These are phyloP conservation scores for Petrocephalus schoutedeni DNA, from an alignment of 2,797 vertebrate genomes.

Conservation along the genomic window DNA sequence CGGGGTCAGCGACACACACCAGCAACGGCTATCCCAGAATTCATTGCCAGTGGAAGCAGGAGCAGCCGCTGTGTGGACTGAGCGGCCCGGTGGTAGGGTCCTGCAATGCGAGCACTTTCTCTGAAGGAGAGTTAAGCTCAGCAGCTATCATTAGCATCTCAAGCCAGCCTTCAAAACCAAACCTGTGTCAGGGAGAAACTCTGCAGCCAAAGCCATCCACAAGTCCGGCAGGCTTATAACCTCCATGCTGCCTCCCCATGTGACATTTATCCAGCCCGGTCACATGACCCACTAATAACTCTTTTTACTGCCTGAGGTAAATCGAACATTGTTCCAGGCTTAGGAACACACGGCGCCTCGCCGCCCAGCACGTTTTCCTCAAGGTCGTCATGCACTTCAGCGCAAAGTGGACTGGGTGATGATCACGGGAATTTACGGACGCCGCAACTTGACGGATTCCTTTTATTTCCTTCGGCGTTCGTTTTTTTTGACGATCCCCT, in stretches of 20 bases:
- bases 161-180: neutral
- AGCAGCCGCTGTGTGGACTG: neutral
- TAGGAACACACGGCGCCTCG: neutral
- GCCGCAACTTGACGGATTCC: neutral
- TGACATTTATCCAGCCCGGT: constrained; percentile 3
- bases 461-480: neutral
- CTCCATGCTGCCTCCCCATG: neutral
- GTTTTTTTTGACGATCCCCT: neutral
- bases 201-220: neutral
- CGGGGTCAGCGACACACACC: neutral
- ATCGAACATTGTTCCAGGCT: constrained; percentile 2
- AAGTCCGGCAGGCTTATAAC: neutral
- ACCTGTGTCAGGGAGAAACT: neutral
- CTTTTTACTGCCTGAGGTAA: neutral
- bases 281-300: constrained; percentile 7
- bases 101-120: neutral
- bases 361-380: neutral
- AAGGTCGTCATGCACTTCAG: neutral
- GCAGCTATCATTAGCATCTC: neutral
- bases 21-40: neutral
- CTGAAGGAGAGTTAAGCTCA: neutral
- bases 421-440: constrained; percentile 13
- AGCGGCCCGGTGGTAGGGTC: neutral
- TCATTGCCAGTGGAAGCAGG: neutral
- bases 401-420: neutral